Conservation (phyloP, 2,888 invertebrate genomes). For the Hirtodrosophila histrioides region DNA sequence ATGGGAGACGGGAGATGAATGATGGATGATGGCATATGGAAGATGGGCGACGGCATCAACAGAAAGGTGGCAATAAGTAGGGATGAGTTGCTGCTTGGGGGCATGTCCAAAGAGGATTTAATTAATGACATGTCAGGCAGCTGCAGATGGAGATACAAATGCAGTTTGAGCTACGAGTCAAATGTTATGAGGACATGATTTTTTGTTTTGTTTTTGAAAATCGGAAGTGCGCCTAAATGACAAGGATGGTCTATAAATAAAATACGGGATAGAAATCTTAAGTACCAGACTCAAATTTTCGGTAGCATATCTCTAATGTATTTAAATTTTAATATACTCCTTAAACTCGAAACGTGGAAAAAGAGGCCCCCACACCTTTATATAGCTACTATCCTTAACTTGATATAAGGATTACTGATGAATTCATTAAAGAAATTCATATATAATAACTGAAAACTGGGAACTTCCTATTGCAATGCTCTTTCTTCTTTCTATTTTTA, state of each 20-base stretch:
- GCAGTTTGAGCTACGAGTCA: not conserved
- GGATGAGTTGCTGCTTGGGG: conserved; percentile 5
- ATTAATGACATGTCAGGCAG: conserved; percentile 49
- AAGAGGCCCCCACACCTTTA: too few species aligned
- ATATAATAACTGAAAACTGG: too few species aligned
- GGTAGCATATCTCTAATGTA: too few species aligned
- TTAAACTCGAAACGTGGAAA: too few species aligned
- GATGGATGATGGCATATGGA: not conserved
- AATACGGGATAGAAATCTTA: too few species aligned
- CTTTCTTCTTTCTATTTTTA: too few species aligned
- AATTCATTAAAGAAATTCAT: too few species aligned
- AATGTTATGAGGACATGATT: not conserved
- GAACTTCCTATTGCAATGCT: too few species aligned
- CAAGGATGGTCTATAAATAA: not conserved
- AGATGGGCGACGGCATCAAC: conserved; percentile 2
- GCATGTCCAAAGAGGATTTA: conserved; percentile 34
- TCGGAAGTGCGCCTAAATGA: conserved; percentile 1
- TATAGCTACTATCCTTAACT: too few species aligned
- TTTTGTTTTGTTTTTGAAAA: not conserved
- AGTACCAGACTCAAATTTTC: too few species aligned
- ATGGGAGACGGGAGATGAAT: not conserved
- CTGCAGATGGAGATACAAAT: conserved; percentile 19
- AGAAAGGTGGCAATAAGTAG: conserved; percentile 33
- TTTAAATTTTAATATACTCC: too few species aligned
- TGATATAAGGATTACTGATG: too few species aligned